Evolutionary conservation across 2,888 invertebrate genomes (phyloP).

Genomic region (Drosophila greeni): DNA sequence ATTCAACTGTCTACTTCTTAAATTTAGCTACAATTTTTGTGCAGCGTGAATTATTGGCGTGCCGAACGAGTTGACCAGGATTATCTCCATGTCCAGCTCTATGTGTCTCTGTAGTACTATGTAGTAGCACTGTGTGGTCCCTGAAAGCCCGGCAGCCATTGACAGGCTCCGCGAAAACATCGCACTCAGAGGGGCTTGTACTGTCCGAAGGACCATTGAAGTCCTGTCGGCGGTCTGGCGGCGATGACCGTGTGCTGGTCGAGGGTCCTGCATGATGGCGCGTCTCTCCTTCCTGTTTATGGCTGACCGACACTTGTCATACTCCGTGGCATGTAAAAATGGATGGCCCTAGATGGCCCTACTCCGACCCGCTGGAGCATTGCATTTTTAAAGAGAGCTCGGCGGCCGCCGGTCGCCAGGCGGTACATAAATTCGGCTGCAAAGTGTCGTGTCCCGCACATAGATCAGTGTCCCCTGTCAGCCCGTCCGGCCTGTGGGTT

Average conservation of each 20-base stretch:
- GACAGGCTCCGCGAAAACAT: conserved; percentile 19
- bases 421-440: conserved; percentile 53
- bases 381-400: conserved; percentile 33
- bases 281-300: conserved; percentile 45
- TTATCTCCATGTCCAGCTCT: not conserved
- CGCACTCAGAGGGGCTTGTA: conserved; percentile 31
- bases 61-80: not conserved
- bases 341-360: conserved; percentile 14
- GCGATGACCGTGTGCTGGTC: conserved; percentile 42
- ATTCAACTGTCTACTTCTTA: not conserved
- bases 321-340: conserved; percentile 39
- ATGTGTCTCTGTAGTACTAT: not conserved
- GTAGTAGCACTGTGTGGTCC: not conserved
- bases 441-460: conserved; percentile 36
- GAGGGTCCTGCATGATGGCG: conserved; percentile 40
- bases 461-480: conserved; percentile 38
- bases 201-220: conserved; percentile 28
- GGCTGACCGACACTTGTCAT: conserved; percentile 63
- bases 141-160: conserved; percentile 8
- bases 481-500: conserved; percentile 15
- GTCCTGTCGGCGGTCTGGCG: conserved; percentile 20
- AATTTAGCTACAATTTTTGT: not conserved
- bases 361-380: not conserved
- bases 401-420: conserved; percentile 13
- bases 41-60: not conserved